Evolutionary conservation across 2,113 vertebrate genomes (phyloP).

Genomic region (Cavia aperea): DNA sequence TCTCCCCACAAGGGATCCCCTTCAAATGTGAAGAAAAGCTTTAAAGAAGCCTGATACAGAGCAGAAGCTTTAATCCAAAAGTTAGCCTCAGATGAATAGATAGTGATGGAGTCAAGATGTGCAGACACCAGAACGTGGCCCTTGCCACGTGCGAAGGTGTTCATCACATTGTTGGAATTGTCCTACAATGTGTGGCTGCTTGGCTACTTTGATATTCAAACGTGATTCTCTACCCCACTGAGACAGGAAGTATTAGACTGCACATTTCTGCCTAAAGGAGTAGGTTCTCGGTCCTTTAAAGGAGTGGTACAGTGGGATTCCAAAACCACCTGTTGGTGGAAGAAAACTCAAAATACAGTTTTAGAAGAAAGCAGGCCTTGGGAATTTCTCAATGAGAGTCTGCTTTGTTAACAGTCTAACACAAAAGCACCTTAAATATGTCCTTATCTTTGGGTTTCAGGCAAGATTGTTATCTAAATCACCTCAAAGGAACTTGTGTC

Average conservation of each 20-base stretch:
- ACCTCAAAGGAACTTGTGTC: background rate
- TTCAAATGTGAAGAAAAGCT: background rate
- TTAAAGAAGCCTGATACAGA: background rate
- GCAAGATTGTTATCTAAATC: background rate
- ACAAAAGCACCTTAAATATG: background rate
- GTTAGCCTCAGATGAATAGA: background rate
- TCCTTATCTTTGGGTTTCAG: background rate
- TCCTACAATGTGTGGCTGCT: background rate
- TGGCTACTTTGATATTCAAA: background rate
- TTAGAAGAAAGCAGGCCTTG: background rate
- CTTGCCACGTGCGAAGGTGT: background rate
- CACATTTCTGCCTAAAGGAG: background rate
- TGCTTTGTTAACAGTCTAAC: background rate
- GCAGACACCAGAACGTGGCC: fast-evolving
- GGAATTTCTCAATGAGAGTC: background rate
- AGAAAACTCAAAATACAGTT: background rate
- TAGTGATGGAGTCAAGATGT: background rate
- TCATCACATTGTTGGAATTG: background rate
- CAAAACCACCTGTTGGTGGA: background rate
- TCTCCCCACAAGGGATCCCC: background rate
- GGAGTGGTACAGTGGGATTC: background rate
- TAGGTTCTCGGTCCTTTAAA: background rate
- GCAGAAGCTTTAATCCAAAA: background rate
- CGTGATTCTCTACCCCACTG: background rate
- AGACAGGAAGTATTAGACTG: background rate